Evolutionary conservation across 2,888 invertebrate genomes (phyloP), one percentile per base, ranked within the genome.

Genomic region (Melolontha melolontha): DNA sequence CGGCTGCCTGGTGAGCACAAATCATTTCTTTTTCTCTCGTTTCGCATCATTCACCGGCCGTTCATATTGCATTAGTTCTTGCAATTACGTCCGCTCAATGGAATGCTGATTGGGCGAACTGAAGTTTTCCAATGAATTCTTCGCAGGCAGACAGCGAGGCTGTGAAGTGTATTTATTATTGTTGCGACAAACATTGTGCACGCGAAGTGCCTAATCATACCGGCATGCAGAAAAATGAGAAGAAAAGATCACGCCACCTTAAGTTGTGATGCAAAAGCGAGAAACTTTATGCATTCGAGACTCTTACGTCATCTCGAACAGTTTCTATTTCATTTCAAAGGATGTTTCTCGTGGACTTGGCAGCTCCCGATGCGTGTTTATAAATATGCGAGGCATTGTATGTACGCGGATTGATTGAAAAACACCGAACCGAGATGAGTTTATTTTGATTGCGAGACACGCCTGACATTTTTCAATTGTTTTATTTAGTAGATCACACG

Each of bases 31-130:
- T 51, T 51, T 51, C 27, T 11, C 22, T 12, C 29, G 27, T 52
- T 52, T 27, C 51, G 27, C 51, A 52, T 52, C 51, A 12, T 34
- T 52, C 51, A 52, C 27, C 51, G 14, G 14, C 14, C 51, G 51
- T 52, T 52, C 51, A 14, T 29, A 51, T 52, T 52, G 51, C 51
- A 52, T 52, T 34, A 52, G 51, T 54, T 54, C 54, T 54, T 40
- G 40, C 11, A 54, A 54, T 54, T 54, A 54, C 54, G 54, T 54
- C 40, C 57, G 44, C 12, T 42, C 42, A 41, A 57, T 44, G 57
- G 57, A 57, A 57, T 57, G 57, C 57, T 57, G 57, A 57, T 57
- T 57, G 57, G 57, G 34, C 34, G 34, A 34, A 57, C 57, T 42
- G 44, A 41, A 22, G 39, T 42, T 57, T 57, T 57, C 57, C 57